Percentiles rank a stretch among this genome's conserved stretches.
These are phyloP conservation scores for Tolypeutes matacus DNA, from an alignment of 2,797 vertebrate species.

Conservation along the genomic window DNA sequence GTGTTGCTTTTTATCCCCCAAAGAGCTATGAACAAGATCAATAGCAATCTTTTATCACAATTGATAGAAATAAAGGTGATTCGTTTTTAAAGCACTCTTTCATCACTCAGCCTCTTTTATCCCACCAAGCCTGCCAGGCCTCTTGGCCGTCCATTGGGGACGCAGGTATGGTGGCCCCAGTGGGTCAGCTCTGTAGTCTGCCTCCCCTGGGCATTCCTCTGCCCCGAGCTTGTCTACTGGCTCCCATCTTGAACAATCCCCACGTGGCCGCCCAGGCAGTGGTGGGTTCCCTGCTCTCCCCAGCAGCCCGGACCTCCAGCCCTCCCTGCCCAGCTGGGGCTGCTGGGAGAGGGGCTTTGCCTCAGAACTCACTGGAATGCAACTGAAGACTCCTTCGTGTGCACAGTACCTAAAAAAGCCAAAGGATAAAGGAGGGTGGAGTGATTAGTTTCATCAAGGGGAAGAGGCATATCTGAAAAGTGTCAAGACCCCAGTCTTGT, in stretches of 20 bases:
- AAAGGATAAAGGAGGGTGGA: neutral
- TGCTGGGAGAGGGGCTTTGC: neutral
- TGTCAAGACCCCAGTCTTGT: neutral
- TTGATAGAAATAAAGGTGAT: neutral
- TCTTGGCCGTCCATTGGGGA: neutral
- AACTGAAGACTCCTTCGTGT: neutral
- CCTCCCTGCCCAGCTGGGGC: neutral
- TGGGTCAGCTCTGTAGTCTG: neutral
- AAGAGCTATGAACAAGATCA: neutral
- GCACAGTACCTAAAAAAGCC: neutral
- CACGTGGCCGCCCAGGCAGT: neutral
- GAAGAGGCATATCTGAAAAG: neutral
- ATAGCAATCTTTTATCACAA: neutral
- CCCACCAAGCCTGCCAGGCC: neutral
- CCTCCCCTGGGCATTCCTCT: rapidly evolving
- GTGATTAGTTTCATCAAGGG: neutral
- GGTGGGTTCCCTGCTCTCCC: rapidly evolving
- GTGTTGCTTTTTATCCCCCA: neutral
- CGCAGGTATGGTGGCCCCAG: rapidly evolving
- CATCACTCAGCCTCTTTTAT: neutral
- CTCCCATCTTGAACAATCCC: neutral
- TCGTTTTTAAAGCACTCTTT: neutral
- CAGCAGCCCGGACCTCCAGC: neutral
- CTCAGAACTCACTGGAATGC: neutral
- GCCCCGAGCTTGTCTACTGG: neutral